Evolutionary conservation across 2,888 invertebrate genomes (phyloP).

Genomic region (Isoperla grammatica): DNA sequence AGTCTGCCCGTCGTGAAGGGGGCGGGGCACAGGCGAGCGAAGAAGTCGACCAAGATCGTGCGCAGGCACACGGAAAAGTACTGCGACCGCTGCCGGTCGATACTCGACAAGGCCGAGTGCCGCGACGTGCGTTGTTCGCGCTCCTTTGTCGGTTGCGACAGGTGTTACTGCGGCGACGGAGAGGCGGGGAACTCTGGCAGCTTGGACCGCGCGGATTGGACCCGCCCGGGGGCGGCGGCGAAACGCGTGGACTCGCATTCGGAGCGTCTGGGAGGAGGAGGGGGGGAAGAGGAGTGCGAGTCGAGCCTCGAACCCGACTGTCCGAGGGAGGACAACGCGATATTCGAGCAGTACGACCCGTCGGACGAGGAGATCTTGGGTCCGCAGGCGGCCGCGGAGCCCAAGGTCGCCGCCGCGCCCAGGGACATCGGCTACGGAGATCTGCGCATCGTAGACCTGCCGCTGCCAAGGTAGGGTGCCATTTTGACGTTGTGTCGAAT

Average conservation of each 20-base stretch:
- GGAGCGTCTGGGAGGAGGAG: too few species aligned
- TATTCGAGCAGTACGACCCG: conserved; percentile 28
- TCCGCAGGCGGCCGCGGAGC: background rate
- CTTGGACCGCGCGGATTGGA: background rate
- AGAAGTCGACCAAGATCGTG: background rate
- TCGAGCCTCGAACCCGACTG: conserved; percentile 17
- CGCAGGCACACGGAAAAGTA: background rate
- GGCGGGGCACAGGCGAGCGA: background rate
- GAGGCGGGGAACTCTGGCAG: background rate
- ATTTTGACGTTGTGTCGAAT: too few species aligned
- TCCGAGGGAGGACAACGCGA: conserved; percentile 33
- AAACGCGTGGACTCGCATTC: too few species aligned
- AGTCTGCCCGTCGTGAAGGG: background rate
- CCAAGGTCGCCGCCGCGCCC: background rate
- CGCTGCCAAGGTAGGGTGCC: conserved; percentile 51
- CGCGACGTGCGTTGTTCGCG: too few species aligned
- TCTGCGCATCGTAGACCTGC: conserved; percentile 50
- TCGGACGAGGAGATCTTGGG: conserved; percentile 32
- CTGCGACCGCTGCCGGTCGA: background rate
- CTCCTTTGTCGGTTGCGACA: background rate
- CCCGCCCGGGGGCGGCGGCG: background rate
- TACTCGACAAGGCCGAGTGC: background rate
- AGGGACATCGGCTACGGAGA: conserved; percentile 6
- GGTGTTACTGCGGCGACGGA: background rate
- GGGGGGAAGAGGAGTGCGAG: background rate